phyloP scores from a whole-genome alignment of 2,797 vertebrate species.

The Enteromius argenteus region DNA sequence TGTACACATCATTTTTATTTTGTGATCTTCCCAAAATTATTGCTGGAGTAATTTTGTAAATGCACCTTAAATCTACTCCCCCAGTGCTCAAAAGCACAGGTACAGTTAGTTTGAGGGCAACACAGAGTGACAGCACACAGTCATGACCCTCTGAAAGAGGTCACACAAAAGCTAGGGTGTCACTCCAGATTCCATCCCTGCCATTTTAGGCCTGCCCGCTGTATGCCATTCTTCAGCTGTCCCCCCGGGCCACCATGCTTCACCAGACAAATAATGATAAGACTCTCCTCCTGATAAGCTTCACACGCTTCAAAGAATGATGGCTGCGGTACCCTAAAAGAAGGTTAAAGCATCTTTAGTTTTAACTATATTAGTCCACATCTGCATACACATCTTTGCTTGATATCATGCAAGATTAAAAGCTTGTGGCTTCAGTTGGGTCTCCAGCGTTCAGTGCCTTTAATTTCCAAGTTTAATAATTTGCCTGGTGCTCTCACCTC shows the following conservation, averaged over 20 bases:
- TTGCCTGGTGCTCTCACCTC: slow-evolving; percentile 73
- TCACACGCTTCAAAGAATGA: slow-evolving; percentile 17
- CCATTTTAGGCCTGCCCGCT: slow-evolving; percentile 49
- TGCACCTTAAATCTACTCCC: slow-evolving; percentile 2
- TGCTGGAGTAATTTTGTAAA: background rate
- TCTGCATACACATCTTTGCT: background rate
- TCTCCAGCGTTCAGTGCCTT: slow-evolving; percentile 13
- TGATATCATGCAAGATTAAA: background rate
- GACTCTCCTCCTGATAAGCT: slow-evolving; percentile 44
- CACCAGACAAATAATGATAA: slow-evolving; percentile 50
- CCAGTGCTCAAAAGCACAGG: slow-evolving; percentile 19
- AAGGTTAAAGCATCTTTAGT: background rate
- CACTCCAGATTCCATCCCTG: slow-evolving; percentile 49
- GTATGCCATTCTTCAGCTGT: slow-evolving; percentile 44
- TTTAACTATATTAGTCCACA: background rate
- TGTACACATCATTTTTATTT: background rate
- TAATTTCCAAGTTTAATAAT: slow-evolving; percentile 77
- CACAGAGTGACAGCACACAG: slow-evolving; percentile 31
- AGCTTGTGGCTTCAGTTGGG: background rate
- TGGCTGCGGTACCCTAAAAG: slow-evolving; percentile 9
- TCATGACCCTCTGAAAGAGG: slow-evolving; percentile 50
- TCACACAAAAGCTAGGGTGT: slow-evolving; percentile 47
- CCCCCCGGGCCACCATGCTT: slow-evolving; percentile 48
- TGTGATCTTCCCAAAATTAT: background rate
- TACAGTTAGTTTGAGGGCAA: slow-evolving; percentile 43